Evolutionary conservation across 2,888 invertebrate genomes (phyloP).

Genomic region (Aproaerema taeniolella): DNA sequence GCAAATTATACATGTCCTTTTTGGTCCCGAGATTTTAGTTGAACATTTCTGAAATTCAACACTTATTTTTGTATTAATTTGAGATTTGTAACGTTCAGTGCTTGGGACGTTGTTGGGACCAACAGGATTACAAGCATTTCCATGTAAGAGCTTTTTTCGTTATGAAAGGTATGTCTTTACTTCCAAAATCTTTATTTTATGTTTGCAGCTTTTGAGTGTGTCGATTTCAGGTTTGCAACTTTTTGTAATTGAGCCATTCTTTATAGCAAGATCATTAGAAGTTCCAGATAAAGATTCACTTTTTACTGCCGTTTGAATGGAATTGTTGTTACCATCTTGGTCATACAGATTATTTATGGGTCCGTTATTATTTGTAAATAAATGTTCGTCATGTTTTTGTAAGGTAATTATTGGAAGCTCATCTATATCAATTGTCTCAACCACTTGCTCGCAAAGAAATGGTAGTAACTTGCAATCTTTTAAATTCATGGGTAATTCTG

Average conservation of each 20-base stretch:
- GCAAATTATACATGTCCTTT: constrained; percentile 13
- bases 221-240: constrained; percentile 11
- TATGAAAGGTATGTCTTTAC: constrained; percentile 13
- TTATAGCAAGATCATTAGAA: not conserved
- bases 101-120: not conserved
- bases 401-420: not conserved
- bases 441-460: not conserved
- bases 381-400: not conserved
- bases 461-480: constrained; percentile 2
- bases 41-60: constrained; percentile 10
- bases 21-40: constrained; percentile 12
- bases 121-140: constrained; percentile 7
- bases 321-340: not conserved
- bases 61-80: not conserved
- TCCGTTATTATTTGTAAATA: not conserved
- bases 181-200: constrained; percentile 17
- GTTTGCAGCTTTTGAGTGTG: constrained; percentile 10
- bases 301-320: constrained; percentile 6
- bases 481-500: constrained; percentile 2
- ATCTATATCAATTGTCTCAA: constrained; percentile 1
- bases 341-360: not conserved
- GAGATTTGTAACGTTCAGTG: not conserved
- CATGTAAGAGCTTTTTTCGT: constrained; percentile 9
- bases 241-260: not conserved
- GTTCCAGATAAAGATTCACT: constrained; percentile 2